These are phyloP conservation scores for Sicus ferrugineus DNA, from an alignment of 2,888 invertebrate genomes.

Conservation along the genomic window DNA sequence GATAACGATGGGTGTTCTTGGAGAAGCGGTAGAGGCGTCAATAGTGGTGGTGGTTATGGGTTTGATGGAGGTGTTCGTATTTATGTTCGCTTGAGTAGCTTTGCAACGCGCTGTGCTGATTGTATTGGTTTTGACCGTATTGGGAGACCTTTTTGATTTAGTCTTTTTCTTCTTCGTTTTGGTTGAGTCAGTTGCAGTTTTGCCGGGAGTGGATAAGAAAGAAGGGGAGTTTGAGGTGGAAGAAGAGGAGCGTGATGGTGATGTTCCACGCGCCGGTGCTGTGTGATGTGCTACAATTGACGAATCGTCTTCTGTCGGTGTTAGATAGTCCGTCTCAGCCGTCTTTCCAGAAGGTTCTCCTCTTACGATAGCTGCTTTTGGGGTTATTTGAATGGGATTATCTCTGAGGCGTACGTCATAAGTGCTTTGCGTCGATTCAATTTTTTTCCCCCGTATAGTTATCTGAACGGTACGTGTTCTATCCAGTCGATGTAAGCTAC, in stretches of 20 bases:
- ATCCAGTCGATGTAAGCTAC: conserved; percentile 37
- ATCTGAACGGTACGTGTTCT: conserved; percentile 58
- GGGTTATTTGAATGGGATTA: background rate
- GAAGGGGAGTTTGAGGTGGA: too few species aligned
- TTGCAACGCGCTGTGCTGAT: conserved; percentile 37
- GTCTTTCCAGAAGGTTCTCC: background rate
- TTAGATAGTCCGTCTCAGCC: conserved; percentile 15
- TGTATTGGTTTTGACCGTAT: conserved; percentile 14
- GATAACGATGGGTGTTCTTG: conserved; percentile 51
- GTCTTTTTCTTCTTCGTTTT: conserved; percentile 42
- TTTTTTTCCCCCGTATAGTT: conserved; percentile 60
- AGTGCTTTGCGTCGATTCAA: conserved; percentile 50
- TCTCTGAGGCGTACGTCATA: conserved; percentile 32
- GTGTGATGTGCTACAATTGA: background rate
- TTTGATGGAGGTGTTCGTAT: background rate
- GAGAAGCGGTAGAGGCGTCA: conserved; percentile 31
- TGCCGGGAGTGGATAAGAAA: conserved; percentile 22
- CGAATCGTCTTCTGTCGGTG: conserved; percentile 6
- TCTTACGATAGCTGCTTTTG: background rate
- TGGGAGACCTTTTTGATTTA: conserved; percentile 42
- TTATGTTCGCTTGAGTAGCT: background rate
- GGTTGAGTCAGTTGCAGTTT: conserved; percentile 29
- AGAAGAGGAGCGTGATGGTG: too few species aligned
- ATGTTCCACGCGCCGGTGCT: conserved; percentile 31
- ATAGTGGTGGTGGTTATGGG: conserved; percentile 38